Percentiles rank a stretch among this genome's conserved stretches.
phyloP scores from a whole-genome alignment of 2,888 invertebrate species.

The Hydroisotoma schaefferi region DNA sequence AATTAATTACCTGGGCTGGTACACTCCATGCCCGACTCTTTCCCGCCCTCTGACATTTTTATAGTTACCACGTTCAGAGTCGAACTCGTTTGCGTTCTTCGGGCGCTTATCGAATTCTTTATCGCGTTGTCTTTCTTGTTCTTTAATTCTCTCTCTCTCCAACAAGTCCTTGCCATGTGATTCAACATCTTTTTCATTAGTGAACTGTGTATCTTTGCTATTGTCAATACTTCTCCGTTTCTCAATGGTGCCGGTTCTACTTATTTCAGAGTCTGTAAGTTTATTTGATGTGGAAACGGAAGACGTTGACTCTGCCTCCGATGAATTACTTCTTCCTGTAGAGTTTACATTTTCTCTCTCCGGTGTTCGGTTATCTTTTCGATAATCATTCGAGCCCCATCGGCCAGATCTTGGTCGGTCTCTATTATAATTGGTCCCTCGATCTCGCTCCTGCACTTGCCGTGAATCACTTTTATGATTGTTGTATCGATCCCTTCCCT shows the following conservation, averaged over 20 bases:
- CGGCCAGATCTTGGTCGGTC: conserved; percentile 9
- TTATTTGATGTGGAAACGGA: conserved; percentile 21
- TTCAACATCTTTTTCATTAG: neutral
- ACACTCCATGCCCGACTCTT: conserved; percentile 38
- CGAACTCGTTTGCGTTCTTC: conserved; percentile 12
- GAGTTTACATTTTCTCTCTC: conserved; percentile 24
- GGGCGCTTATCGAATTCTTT: conserved; percentile 17
- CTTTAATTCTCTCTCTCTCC: conserved; percentile 9
- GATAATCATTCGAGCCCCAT: conserved; percentile 14
- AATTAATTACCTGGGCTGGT: conserved; percentile 26
- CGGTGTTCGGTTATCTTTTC: conserved; percentile 25
- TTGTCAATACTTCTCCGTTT: conserved; percentile 24
- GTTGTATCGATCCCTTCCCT: conserved; percentile 6
- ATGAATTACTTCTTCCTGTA: neutral
- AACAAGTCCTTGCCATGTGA: neutral
- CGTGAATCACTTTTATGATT: conserved; percentile 4
- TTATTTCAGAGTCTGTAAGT: conserved; percentile 10
- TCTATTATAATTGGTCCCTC: conserved; percentile 15
- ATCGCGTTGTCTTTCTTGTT: conserved; percentile 18
- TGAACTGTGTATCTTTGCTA: conserved; percentile 10
- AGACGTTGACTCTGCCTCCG: neutral
- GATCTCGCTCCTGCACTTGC: neutral
- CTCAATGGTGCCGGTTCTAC: conserved; percentile 8
- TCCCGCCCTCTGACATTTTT: conserved; percentile 25
- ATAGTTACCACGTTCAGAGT: conserved; percentile 17